These are phyloP conservation scores for Hirtodrosophila cameraria DNA, from an alignment of 2,888 invertebrate genomes.

Conservation along the genomic window DNA sequence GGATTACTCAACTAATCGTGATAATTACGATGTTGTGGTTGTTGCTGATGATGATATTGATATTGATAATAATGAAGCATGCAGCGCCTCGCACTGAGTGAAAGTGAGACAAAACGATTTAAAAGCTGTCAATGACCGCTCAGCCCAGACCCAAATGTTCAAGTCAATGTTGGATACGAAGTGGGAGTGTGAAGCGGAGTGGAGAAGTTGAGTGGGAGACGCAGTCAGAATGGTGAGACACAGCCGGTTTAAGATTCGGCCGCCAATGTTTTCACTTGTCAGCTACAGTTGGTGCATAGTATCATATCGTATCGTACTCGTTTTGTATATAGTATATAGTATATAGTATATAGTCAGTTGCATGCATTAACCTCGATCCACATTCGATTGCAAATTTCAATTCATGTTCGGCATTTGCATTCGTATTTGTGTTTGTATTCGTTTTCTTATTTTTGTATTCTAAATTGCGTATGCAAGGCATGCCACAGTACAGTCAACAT, in stretches of 20 bases:
- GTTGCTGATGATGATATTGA: conserved; percentile 5
- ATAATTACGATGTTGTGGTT: conserved; percentile 1
- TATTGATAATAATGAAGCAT: too few relatives aligned
- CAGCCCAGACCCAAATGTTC: conserved; percentile 32
- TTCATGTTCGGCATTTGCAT: conserved; percentile 40
- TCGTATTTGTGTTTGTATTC: conserved; percentile 7
- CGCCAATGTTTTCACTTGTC: conserved; percentile 53
- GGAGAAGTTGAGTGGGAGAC: not conserved
- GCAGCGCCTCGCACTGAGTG: conserved; percentile 29
- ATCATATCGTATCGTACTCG: too few relatives aligned
- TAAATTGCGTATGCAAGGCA: conserved; percentile 54
- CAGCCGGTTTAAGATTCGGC: conserved; percentile 42
- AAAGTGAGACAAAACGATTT: conserved; percentile 41
- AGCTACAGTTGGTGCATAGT: conserved; percentile 6
- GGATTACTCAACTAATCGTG: conserved; percentile 6
- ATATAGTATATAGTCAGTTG: conserved; percentile 18
- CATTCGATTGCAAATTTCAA: conserved; percentile 64
- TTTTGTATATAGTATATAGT: conserved; percentile 26
- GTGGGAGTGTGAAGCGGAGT: not conserved
- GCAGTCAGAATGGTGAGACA: conserved; percentile 34
- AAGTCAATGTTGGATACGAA: not conserved
- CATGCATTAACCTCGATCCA: conserved; percentile 71
- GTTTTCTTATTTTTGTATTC: conserved; percentile 19
- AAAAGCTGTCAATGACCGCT: conserved; percentile 38
- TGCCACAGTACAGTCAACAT: conserved; percentile 29